A percentile compares a stretch with the other conserved stretches of the same genome.
Conservation (phyloP, 2,797 vertebrate genomes). For the Buceros bicornis region DNA sequence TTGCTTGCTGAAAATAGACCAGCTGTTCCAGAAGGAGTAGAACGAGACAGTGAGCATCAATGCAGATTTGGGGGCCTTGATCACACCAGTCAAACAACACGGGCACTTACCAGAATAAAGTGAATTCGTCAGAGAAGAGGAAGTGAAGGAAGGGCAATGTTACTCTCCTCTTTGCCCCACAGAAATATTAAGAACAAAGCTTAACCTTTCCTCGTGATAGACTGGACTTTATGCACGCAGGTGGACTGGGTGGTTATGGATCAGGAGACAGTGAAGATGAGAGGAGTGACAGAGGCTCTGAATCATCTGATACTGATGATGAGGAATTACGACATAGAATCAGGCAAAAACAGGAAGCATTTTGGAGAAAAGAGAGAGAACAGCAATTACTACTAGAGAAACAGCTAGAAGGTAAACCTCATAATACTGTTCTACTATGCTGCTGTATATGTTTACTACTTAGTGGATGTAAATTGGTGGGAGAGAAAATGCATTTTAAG, state of each 20-base stretch:
- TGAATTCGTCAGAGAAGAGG: slow-evolving; percentile 77
- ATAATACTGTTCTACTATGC: neutral
- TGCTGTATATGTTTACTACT: neutral
- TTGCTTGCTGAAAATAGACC: slow-evolving; percentile 68
- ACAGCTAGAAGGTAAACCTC: slow-evolving; percentile 88
- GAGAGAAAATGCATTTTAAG: neutral
- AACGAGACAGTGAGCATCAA: slow-evolving; percentile 66
- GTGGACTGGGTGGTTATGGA: slow-evolving; percentile 98
- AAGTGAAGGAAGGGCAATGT: slow-evolving; percentile 79
- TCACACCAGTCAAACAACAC: slow-evolving; percentile 56
- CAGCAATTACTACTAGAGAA: slow-evolving; percentile 90
- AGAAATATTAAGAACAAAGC: slow-evolving; percentile 77
- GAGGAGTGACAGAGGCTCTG: slow-evolving; percentile 90
- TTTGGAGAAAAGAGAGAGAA: slow-evolving; percentile 96
- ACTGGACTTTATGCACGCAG: slow-evolving; percentile 92
- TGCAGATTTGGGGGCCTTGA: slow-evolving; percentile 67
- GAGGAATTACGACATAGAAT: slow-evolving; percentile 96
- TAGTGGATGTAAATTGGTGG: neutral
- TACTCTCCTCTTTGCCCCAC: slow-evolving; percentile 78
- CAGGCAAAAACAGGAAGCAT: slow-evolving; percentile 98
- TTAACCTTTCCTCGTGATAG: slow-evolving; percentile 84
- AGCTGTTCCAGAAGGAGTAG: slow-evolving; percentile 73
- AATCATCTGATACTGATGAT: slow-evolving; percentile 97
- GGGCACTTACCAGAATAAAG: slow-evolving; percentile 78
- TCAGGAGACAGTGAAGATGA: slow-evolving; percentile 97